phyloP scores from a whole-genome alignment of 2,113 vertebrate species.

The Alaudala cheleensis region DNA sequence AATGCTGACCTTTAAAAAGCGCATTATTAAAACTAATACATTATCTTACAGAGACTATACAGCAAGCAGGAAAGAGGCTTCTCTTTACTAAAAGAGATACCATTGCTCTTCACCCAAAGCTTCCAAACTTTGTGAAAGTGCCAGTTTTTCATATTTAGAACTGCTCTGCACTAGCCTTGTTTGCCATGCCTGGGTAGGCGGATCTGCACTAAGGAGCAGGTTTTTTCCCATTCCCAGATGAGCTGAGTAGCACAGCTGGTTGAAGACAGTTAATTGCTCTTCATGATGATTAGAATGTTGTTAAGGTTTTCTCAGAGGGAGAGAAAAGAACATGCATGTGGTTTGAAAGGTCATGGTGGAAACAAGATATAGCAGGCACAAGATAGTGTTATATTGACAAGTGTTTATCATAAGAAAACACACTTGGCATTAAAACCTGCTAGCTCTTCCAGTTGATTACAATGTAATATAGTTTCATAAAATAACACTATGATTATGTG shows the following conservation, averaged over 20 bases:
- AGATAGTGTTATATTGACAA: slow-evolving; percentile 29
- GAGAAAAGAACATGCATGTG: slow-evolving; percentile 23
- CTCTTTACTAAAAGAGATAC: not conserved
- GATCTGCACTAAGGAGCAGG: not conserved
- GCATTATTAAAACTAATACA: not conserved
- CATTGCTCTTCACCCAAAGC: not conserved
- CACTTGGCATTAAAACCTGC: not conserved
- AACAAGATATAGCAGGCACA: slow-evolving; percentile 26
- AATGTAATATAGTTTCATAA: not conserved
- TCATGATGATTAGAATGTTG: slow-evolving; percentile 51
- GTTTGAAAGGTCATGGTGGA: slow-evolving; percentile 63
- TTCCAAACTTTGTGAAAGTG: not conserved
- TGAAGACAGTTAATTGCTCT: slow-evolving; percentile 66
- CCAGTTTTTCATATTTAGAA: not conserved
- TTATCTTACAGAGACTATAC: not conserved
- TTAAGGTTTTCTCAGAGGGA: slow-evolving; percentile 48
- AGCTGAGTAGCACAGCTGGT: slow-evolving; percentile 51
- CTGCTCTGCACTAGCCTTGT: not conserved
- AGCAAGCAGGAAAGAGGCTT: not conserved
- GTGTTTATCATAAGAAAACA: slow-evolving; percentile 43
- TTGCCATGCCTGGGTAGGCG: not conserved
- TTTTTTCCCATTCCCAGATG: slow-evolving; percentile 41
- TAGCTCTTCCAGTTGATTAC: not conserved
- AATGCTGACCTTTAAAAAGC: slow-evolving; percentile 37
- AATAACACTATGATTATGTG: not conserved